phyloP scores from a whole-genome alignment of 2,888 invertebrate species.

The Drosophila borealis region DNA sequence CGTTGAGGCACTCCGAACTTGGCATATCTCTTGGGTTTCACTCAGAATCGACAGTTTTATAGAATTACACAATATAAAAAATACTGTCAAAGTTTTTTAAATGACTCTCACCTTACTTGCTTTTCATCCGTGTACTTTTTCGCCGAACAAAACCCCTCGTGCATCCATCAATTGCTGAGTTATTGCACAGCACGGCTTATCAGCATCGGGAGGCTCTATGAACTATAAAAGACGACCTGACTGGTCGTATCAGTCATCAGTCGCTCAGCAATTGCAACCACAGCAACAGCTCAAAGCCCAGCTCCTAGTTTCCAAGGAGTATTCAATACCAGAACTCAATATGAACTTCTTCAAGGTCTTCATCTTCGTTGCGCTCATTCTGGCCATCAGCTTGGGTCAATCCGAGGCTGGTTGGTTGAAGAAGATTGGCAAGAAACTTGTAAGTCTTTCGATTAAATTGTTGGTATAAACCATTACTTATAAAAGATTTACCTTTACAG shows the following conservation, averaged over 20 bases:
- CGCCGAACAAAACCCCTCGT: constrained; percentile 14
- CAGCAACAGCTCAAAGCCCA: constrained; percentile 2
- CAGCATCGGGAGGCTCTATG: background rate
- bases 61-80: background rate
- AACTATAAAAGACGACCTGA: constrained; percentile 26
- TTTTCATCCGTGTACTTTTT: constrained; percentile 1
- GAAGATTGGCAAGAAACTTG: constrained; percentile 76
- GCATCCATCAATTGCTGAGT: background rate
- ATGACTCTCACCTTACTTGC: background rate
- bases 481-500: constrained; percentile 31
- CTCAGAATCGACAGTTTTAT: background rate
- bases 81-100: too few species aligned
- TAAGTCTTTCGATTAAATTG: constrained; percentile 44
- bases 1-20: too few species aligned
- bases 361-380: constrained; percentile 66
- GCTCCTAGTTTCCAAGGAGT: constrained; percentile 2
- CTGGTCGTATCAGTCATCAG: constrained; percentile 27
- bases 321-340: background rate
- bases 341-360: constrained; percentile 74
- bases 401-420: constrained; percentile 78
- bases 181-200: constrained; percentile 9
- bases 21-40: too few species aligned
- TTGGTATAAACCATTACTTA: background rate
- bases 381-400: constrained; percentile 70
- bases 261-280: constrained; percentile 15